A percentile compares a stretch with the other conserved stretches of the same genome.
Evolutionary conservation across 2,888 invertebrate species (phyloP).

Genomic region (Criorhina ranunculi): DNA sequence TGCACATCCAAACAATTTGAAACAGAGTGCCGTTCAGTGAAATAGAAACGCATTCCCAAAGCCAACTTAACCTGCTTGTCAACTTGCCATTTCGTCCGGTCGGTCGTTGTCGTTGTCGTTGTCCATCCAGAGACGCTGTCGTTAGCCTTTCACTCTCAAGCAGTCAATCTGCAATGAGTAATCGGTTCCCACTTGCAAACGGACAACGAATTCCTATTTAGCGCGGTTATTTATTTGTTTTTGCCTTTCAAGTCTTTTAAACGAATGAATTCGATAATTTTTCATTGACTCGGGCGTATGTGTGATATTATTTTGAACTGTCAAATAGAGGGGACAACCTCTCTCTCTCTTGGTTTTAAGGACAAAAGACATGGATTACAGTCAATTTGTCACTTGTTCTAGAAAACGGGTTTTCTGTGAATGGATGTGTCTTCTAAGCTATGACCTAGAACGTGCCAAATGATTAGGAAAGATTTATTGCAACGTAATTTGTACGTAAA

Average conservation of each 20-base stretch:
- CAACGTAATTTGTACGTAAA: neutral
- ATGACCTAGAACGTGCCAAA: too few relatives aligned
- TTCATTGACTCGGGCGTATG: constrained; percentile 19
- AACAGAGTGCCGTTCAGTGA: neutral
- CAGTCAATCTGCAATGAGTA: constrained; percentile 53
- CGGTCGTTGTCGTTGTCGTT: neutral
- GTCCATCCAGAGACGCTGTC: constrained; percentile 22
- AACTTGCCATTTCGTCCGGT: constrained; percentile 65
- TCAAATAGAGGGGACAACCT: neutral
- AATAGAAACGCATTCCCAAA: constrained; percentile 18
- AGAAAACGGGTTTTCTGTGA: too few relatives aligned
- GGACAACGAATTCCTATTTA: constrained; percentile 14
- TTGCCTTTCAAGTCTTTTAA: neutral
- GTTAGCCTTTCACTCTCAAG: constrained; percentile 67
- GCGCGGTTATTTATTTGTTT: constrained; percentile 16
- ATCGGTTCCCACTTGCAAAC: constrained; percentile 19
- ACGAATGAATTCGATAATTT: constrained; percentile 8
- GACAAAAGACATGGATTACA: too few relatives aligned
- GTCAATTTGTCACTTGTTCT: too few relatives aligned
- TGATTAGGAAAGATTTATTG: neutral
- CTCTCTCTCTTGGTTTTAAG: neutral
- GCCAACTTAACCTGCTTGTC: constrained; percentile 53
- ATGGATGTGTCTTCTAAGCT: too few relatives aligned
- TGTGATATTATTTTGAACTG: neutral
- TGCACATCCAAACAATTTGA: constrained; percentile 15